Base-by-base conservation (phyloP, 2,888 invertebrate species). In the Leuctra nigra region DNA sequence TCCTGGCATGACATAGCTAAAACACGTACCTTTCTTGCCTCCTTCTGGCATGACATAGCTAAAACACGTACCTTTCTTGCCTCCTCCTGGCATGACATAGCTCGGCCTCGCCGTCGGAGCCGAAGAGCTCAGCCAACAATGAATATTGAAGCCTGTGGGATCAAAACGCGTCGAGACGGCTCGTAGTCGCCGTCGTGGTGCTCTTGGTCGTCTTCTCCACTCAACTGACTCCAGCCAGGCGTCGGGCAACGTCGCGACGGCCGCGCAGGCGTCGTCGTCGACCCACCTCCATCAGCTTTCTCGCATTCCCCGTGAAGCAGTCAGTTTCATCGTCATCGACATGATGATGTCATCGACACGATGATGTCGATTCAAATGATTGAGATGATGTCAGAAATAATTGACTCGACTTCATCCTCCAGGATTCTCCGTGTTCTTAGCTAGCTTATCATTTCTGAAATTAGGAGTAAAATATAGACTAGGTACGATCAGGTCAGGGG, bases 91-190 rank as follows among this genome's bases (percentile, higher is more conserved):
- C 64, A 68, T 65, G 64, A 66, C 68, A 64, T 67, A 68, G 56
- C 63, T 63, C 33, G 66, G 68, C 62, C 68, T 62, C 63, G 68
- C 67, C 64, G 67, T 66, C 54, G 67, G 67, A 62, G 68, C 66
- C 61, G 68, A 67, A 38, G 67, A 64, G 58, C 67, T 67, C 50
- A 68, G 62, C 68, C 68, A 68, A 63, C 68, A 68, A 61, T 68
- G 66, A 67, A 68, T 67, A 65, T 58, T 65, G 64, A 59, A 57
- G 63, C 64, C 11, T 29, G 29, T 54, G 53, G 23, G 44, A 13
- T 39, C 24, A 48, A n/a, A 9, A 39, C 33, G 36, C 61, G 54
- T 39, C 38, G 39, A 13, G 41, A 55, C 35, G 55, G 47, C 55
- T 44, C 6, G 39, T 22, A 29, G 11, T 44, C 9, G 44, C 44